A percentile compares a stretch with the other conserved stretches of the same genome.
Evolutionary conservation across 1,140 invertebrate species (phyloP).

Genomic region (Philopotamus ludificatus): DNA sequence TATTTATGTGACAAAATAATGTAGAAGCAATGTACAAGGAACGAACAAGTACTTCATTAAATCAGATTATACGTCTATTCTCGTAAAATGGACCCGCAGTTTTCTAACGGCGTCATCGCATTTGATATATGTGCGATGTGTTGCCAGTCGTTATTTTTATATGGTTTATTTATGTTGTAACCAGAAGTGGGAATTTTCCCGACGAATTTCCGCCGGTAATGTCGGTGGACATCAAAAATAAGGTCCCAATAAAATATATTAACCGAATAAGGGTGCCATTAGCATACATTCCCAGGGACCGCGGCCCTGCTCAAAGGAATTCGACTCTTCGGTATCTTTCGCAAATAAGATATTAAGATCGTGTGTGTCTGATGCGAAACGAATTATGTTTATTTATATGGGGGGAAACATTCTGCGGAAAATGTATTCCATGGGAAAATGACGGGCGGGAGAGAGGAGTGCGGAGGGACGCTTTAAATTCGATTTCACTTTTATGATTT

Average conservation of each 20-base stretch:
- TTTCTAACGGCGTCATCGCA: slow-evolving; percentile 4
- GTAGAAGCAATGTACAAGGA: background rate
- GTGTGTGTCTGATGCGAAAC: too few relatives aligned
- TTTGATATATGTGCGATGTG: slow-evolving; percentile 12
- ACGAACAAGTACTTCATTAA: slow-evolving; percentile 11
- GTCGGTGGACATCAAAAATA: background rate
- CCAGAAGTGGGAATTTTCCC: slow-evolving; percentile 7
- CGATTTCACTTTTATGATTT: background rate
- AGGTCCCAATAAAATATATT: background rate
- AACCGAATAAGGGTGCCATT: background rate
- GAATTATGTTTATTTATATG: background rate
- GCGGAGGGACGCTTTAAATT: too few relatives aligned
- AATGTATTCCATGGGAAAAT: too few relatives aligned
- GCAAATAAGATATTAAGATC: too few relatives aligned
- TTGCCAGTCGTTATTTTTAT: slow-evolving; percentile 7
- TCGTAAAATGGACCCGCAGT: slow-evolving; percentile 4
- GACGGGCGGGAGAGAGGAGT: too few relatives aligned
- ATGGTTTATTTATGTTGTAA: slow-evolving; percentile 6
- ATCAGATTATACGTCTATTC: slow-evolving; percentile 9
- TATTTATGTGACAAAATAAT: background rate
- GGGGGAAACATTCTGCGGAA: background rate
- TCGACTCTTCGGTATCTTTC: too few relatives aligned
- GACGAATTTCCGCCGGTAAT: background rate
- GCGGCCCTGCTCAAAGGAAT: background rate
- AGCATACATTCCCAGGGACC: background rate